Conservation (phyloP, 2,888 invertebrate species). For the Smittia aterrima region DNA sequence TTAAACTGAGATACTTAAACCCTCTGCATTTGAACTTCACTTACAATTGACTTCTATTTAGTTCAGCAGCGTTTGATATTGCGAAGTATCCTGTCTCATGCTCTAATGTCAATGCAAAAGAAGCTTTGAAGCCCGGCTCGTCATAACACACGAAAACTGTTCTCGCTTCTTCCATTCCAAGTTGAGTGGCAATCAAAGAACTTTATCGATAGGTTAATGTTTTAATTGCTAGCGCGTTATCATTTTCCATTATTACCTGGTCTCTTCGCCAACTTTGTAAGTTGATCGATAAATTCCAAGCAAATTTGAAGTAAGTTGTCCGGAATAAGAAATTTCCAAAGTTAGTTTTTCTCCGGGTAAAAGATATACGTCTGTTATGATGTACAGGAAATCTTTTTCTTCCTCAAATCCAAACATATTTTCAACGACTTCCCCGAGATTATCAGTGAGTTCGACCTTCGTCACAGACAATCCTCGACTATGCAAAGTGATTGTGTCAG, state of each 20-base stretch:
- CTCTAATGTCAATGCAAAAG: conserved; percentile 55
- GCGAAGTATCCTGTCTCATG: not conserved
- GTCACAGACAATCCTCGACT: not conserved
- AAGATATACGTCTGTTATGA: not conserved
- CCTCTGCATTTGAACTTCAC: not conserved
- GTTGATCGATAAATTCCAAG: conserved; percentile 13
- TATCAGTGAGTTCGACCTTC: not conserved
- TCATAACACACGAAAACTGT: not conserved
- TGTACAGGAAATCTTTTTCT: not conserved
- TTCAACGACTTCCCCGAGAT: not conserved
- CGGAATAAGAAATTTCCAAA: not conserved
- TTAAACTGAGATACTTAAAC: not conserved
- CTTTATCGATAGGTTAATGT: conserved; percentile 45
- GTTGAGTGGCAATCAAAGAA: conserved; percentile 60
- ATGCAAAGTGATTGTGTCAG: conserved; percentile 12
- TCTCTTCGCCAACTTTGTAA: not conserved
- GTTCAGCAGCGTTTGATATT: not conserved
- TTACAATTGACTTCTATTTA: not conserved
- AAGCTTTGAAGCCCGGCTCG: conserved; percentile 63
- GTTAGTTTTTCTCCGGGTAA: not conserved
- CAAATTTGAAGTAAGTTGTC: not conserved
- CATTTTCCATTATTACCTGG: conserved; percentile 45
- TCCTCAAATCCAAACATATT: not conserved
- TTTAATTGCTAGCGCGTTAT: not conserved
- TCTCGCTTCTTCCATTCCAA: conserved; percentile 61